A percentile compares a stretch with the other conserved stretches of the same genome.
phyloP scores from a whole-genome alignment of 1,140 invertebrate species.

The Listronotus oregonensis region DNA sequence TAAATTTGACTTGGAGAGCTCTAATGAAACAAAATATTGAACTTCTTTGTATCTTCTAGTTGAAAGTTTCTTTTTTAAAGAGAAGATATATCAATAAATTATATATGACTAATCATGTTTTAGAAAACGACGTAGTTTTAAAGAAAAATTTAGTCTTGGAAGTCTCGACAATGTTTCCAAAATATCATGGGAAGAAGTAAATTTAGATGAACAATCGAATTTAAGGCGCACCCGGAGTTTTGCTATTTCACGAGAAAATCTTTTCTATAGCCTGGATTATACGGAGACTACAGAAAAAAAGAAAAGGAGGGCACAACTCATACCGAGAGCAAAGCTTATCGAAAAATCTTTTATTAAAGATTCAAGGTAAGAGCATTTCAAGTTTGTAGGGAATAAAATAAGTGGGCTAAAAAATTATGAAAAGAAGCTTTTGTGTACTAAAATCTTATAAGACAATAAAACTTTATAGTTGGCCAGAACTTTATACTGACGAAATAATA shows the following conservation, averaged over 20 bases:
- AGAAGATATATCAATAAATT: too few species aligned
- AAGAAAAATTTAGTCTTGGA: conserved; percentile 40
- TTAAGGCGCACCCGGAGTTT: conserved; percentile 74
- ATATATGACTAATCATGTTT: too few species aligned
- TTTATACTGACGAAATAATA: too few species aligned
- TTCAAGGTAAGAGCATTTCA: conserved; percentile 52
- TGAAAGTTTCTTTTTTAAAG: too few species aligned
- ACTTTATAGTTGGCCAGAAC: too few species aligned
- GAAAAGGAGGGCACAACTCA: conserved; percentile 71
- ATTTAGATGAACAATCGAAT: conserved; percentile 60
- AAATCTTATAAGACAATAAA: not conserved
- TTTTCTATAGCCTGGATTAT: conserved; percentile 66
- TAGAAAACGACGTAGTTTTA: conserved; percentile 8
- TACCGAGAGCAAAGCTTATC: conserved; percentile 75
- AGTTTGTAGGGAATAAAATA: not conserved
- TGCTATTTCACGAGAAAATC: conserved; percentile 76
- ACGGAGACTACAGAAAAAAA: conserved; percentile 33
- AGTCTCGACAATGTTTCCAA: conserved; percentile 52
- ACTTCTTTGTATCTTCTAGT: too few species aligned
- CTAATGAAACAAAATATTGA: too few species aligned
- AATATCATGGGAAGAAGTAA: conserved; percentile 42
- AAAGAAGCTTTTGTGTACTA: not conserved
- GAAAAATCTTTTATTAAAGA: conserved; percentile 63
- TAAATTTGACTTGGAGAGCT: too few species aligned
- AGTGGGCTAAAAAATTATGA: not conserved